Percentiles rank a stretch among this genome's conserved stretches.
Conservation (phyloP, 1,140 invertebrate genomes). For the Tetragonula clypearis region DNA sequence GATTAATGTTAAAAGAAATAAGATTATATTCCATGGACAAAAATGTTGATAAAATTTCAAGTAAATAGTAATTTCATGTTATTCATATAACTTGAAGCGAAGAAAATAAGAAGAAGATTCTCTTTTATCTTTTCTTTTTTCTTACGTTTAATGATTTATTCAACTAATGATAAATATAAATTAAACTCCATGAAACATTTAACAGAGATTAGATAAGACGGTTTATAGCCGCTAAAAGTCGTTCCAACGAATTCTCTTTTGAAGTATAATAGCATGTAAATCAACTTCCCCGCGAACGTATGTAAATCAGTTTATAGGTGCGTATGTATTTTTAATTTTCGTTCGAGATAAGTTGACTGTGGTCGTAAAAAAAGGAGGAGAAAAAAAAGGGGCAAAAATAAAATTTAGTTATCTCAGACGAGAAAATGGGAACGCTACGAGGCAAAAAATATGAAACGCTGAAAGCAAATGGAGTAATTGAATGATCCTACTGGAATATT, state of each 20-base stretch:
- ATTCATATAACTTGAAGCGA: too few species aligned
- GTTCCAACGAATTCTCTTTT: background rate
- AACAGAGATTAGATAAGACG: background rate
- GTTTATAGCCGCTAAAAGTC: conserved; percentile 2
- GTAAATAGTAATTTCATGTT: background rate
- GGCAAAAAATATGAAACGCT: background rate
- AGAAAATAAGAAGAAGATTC: background rate
- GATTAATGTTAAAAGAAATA: background rate
- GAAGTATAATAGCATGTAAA: conserved; percentile 4
- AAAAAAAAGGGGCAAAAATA: background rate
- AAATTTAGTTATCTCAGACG: background rate
- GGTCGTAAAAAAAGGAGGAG: background rate
- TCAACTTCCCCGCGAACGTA: too few species aligned
- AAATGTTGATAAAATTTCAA: background rate
- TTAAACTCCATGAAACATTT: background rate
- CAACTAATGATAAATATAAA: background rate
- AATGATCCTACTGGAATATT: background rate
- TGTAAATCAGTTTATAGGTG: background rate
- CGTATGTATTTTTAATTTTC: background rate
- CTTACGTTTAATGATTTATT: too few species aligned
- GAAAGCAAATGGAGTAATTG: background rate
- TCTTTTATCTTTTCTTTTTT: background rate
- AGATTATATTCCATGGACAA: background rate
- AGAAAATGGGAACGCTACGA: background rate
- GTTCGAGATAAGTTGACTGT: background rate